Evolutionary conservation across 2,113 vertebrate species (phyloP).

Genomic region (Corynorhinus townsendii): DNA sequence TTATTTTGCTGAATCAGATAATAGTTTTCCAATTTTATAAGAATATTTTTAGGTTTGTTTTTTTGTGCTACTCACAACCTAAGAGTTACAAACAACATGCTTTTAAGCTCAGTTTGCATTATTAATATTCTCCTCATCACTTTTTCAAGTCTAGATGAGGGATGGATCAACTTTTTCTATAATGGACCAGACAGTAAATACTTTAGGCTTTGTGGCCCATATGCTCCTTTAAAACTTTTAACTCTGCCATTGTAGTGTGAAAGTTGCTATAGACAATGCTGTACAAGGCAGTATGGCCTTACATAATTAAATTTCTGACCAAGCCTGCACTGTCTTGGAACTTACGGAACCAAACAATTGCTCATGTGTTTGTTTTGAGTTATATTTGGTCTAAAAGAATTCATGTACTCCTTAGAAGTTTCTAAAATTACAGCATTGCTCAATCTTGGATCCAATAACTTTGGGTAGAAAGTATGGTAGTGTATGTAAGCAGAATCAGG

Average conservation of each 20-base stretch:
- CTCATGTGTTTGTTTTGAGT: conserved; percentile 27
- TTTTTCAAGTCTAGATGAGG: neutral
- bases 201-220: neutral
- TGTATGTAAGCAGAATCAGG: neutral
- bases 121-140: neutral
- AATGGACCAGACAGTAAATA: neutral
- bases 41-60: neutral
- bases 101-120: neutral
- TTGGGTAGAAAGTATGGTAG: neutral
- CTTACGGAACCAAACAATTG: conserved; percentile 1
- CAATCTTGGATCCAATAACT: neutral
- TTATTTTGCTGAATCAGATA: neutral
- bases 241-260: neutral
- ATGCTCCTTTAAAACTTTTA: neutral
- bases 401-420: neutral
- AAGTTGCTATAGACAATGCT: neutral
- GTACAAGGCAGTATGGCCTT: neutral
- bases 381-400: conserved; percentile 8
- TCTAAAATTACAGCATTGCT: conserved; percentile 25
- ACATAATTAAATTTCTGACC: conserved; percentile 38
- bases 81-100: neutral
- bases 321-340: neutral
- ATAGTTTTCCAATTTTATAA: neutral
- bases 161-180: neutral
- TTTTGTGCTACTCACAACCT: neutral